Evolutionary conservation across 1,140 invertebrate species (phyloP), one percentile per base, ranked within the genome.

Genomic region (Hyposmocoma kahamanoa): DNA sequence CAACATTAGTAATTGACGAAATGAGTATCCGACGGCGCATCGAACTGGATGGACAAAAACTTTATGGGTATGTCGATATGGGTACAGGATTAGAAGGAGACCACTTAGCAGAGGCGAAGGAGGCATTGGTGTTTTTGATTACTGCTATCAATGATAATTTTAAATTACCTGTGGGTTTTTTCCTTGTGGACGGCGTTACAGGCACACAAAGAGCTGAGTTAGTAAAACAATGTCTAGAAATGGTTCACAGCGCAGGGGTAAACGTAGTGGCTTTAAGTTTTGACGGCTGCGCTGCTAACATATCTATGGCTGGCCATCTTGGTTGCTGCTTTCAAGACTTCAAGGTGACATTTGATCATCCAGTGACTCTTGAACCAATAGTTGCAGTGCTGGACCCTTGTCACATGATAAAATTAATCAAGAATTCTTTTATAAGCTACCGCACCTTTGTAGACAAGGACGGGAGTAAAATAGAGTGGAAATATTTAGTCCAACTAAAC

Each of bases 251-350:
- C n/a, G n/a, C n/a, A n/a, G 34, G 34, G 6, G 4, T 8, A 8
- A 13, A 8, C 5, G 24, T 6, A 6, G 11, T 26, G 5, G 5
- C 5, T 26, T 6, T 6, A 6, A 26, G 11, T 6, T 6, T 5
- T 26, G 11, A 26, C 5, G 43, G 21, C 11, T 42, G 41, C 20
- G 9, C 41, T 2, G 19, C 41, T n/a, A 42, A 42, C 24, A 20
- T 42, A 6, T 22, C 41, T 0, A 42, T 42, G 41, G 41, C 41
- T 11, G 21, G 1, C 13, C 1, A 42, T 22, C 41, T 42, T 5
- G 41, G 41, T 3, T 42, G 41, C 6, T 42, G 10, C 17, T 22
- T 42, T 26, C 20, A 42, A 42, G 17, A 42, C 13, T 20, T n/a
- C 6, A 11, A 42, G 1, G 24, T 24, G 8, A n/a, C 21, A n/a